Evolutionary conservation across 2,888 invertebrate species (phyloP).

Genomic region (Pachycephus smyrnensis): DNA sequence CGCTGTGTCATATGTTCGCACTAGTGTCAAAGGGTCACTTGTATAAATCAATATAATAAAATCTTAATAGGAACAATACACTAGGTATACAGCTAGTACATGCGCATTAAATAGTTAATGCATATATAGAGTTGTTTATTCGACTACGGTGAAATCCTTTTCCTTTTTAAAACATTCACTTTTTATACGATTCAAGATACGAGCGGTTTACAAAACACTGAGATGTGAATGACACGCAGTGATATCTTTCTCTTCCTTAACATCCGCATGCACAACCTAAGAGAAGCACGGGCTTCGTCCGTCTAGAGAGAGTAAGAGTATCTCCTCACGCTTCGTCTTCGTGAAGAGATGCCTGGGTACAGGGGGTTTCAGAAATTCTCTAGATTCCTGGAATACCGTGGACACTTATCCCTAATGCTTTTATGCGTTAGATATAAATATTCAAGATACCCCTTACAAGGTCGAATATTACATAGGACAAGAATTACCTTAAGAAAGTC

Average conservation of each 20-base stretch:
- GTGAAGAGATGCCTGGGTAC: background rate
- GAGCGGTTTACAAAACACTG: conserved; percentile 6
- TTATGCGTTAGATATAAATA: background rate
- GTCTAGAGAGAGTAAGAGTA: conserved; percentile 22
- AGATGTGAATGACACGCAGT: conserved; percentile 10
- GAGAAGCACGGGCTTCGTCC: conserved; percentile 20
- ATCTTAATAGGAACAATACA: background rate
- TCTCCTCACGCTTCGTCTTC: conserved; percentile 17
- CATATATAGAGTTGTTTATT: background rate
- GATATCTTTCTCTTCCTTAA: conserved; percentile 25
- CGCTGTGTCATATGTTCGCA: background rate
- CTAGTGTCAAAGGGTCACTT: background rate
- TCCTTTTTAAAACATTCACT: background rate
- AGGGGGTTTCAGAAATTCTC: background rate
- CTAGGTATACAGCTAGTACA: background rate
- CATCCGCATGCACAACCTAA: conserved; percentile 35
- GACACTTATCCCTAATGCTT: background rate
- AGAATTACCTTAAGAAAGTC: background rate
- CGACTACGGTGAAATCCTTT: background rate
- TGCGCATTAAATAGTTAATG: background rate
- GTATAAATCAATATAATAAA: background rate
- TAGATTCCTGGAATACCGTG: background rate
- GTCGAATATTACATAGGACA: background rate
- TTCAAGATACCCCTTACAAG: background rate
- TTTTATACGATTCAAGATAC: background rate